A percentile compares a stretch with the other conserved stretches of the same genome.
Conservation (phyloP, 37 sponge, comb jelly and placozoan species). For the Tethya wilhelma region DNA sequence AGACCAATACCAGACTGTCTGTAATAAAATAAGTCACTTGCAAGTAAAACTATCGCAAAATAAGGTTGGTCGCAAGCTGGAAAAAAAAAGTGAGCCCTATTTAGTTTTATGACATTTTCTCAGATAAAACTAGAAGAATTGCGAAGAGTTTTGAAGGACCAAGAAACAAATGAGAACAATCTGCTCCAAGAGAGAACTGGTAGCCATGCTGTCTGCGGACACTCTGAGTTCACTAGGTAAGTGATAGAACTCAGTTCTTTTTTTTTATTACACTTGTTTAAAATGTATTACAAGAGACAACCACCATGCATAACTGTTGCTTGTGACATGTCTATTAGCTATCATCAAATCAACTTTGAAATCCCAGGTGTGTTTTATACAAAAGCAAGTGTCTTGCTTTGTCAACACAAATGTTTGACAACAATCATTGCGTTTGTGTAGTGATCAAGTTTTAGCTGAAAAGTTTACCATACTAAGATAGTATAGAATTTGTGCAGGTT, state of each 20-base stretch:
- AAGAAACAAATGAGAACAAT: background rate
- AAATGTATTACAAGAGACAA: too few relatives aligned
- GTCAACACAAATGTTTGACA: too few relatives aligned
- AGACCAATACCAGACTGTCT: slow-evolving; percentile 10
- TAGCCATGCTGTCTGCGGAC: background rate
- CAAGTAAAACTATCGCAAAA: slow-evolving; percentile 9
- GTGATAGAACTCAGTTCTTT: background rate
- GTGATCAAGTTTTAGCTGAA: too few relatives aligned
- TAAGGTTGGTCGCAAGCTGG: background rate
- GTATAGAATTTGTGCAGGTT: too few relatives aligned
- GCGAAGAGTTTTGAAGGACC: background rate
- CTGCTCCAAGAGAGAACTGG: background rate
- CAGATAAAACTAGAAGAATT: slow-evolving; percentile 7
- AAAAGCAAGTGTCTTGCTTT: too few relatives aligned
- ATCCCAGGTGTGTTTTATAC: too few relatives aligned
- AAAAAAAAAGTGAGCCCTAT: background rate
- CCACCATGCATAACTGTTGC: too few relatives aligned
- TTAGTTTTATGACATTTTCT: background rate
- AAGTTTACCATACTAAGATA: too few relatives aligned
- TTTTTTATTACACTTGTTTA: too few relatives aligned
- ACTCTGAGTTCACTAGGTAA: slow-evolving; percentile 12
- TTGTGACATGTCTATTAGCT: too few relatives aligned
- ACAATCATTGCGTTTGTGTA: too few relatives aligned
- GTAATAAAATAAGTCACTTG: slow-evolving; percentile 9
- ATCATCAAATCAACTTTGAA: too few relatives aligned